Conservation (phyloP, 2,888 invertebrate genomes). For the Cheilosia vernalis region DNA sequence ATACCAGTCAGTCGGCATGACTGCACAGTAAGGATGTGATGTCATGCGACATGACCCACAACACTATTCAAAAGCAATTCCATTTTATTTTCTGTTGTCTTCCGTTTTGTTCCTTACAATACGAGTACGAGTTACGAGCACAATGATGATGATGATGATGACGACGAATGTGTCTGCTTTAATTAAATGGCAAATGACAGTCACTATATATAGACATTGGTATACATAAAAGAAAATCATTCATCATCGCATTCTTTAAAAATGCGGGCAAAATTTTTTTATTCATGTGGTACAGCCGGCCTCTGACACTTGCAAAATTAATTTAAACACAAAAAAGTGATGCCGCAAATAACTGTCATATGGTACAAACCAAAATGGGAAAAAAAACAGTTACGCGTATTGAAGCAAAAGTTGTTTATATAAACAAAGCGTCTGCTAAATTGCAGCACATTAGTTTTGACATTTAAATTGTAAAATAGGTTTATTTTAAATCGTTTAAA, state of each 20-base stretch:
- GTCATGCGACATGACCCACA: conserved; percentile 69
- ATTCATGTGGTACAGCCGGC: conserved; percentile 23
- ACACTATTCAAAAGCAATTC: conserved; percentile 60
- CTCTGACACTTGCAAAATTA: conserved; percentile 46
- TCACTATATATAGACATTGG: not conserved
- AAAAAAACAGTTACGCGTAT: too few species aligned
- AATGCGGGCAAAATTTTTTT: not conserved
- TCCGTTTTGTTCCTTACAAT: conserved; percentile 2
- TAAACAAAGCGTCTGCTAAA: not conserved
- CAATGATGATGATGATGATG: conserved; percentile 43
- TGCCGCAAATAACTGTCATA: conserved; percentile 13
- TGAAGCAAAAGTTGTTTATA: too few species aligned
- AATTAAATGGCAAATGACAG: conserved; percentile 67
- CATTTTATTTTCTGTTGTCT: conserved; percentile 31
- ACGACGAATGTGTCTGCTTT: conserved; percentile 52
- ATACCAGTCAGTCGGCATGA: conserved; percentile 38
- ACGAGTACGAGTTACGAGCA: not conserved
- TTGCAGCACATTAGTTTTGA: conserved; percentile 29
- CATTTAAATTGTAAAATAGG: conserved; percentile 32
- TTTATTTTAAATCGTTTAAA: conserved; percentile 2
- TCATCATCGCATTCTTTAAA: too few species aligned
- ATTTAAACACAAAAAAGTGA: conserved; percentile 26
- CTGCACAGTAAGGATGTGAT: conserved; percentile 69
- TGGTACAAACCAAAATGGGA: not conserved
- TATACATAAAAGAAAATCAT: too few species aligned